Percentiles rank a stretch among this genome's conserved stretches.
Conservation (phyloP, 1,140 invertebrate species). For the Lordiphosa stackelbergi region DNA sequence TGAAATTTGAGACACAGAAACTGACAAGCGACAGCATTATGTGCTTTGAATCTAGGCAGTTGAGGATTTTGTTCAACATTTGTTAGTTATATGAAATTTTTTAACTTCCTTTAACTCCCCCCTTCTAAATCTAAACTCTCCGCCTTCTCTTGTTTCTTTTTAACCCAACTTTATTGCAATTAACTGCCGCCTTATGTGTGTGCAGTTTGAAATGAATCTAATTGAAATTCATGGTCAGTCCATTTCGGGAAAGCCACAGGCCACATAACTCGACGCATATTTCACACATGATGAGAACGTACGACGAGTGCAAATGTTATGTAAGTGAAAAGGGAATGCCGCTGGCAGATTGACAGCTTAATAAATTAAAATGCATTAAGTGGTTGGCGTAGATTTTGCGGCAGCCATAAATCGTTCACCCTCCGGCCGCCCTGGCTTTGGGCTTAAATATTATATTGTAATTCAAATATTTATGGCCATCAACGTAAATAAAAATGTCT, state of each 20-base stretch:
- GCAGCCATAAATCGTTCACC: conserved; percentile 64
- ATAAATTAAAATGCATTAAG: conserved; percentile 75
- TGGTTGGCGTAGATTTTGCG: conserved; percentile 67
- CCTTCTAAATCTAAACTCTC: no score
- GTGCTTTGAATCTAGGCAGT: no score
- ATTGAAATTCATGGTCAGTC: conserved; percentile 17
- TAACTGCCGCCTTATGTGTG: not conserved
- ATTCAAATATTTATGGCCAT: conserved; percentile 75
- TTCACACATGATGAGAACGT: conserved; percentile 15
- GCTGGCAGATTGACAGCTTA: conserved; percentile 67
- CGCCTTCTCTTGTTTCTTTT: no score
- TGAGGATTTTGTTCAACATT: conserved; percentile 4
- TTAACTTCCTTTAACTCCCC: no score
- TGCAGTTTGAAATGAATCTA: conserved; percentile 8
- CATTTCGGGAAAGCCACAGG: not conserved
- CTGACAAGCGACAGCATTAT: conserved; percentile 14
- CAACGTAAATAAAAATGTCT: conserved; percentile 74
- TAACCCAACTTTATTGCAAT: not conserved
- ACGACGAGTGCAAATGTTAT: no score
- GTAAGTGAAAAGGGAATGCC: not conserved
- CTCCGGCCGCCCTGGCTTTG: conserved; percentile 31
- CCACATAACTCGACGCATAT: conserved; percentile 30
- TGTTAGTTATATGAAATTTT: not conserved
- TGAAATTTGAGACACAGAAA: conserved; percentile 3
- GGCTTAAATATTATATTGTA: conserved; percentile 75